These are phyloP conservation scores for Fregetta grallaria DNA, from an alignment of 2,113 vertebrate genomes.

Conservation along the genomic window DNA sequence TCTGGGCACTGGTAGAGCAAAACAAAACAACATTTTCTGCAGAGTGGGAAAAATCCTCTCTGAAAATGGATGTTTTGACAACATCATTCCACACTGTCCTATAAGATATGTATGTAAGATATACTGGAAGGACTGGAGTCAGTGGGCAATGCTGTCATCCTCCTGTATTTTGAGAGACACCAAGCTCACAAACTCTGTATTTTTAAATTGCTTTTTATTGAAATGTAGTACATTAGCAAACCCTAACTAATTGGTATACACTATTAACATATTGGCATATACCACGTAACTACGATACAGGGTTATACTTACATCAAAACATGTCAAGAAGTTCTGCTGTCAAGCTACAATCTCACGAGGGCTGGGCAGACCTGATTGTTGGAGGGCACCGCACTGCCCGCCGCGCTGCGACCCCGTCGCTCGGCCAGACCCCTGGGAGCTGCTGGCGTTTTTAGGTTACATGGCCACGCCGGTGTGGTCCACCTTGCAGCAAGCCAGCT, in stretches of 20 bases:
- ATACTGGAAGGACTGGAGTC: not conserved
- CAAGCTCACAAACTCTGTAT: not conserved
- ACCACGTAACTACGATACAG: conserved; percentile 68
- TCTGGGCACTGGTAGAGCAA: not conserved
- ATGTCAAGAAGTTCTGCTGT: conserved; percentile 50
- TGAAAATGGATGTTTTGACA: not conserved
- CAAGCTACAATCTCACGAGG: conserved; percentile 47
- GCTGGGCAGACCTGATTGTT: not conserved
- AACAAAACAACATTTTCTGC: not conserved
- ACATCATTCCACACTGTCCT: not conserved
- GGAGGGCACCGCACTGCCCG: not conserved
- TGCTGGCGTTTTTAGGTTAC: not conserved
- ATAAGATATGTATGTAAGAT: not conserved
- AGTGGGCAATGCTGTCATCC: not conserved
- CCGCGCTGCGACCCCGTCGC: not conserved
- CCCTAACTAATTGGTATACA: conserved; percentile 67
- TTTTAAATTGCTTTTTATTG: conserved; percentile 79
- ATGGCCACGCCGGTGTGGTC: not conserved
- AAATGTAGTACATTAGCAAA: conserved; percentile 79
- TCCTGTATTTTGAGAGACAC: not conserved
- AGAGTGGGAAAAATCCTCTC: not conserved
- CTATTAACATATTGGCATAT: conserved; percentile 64
- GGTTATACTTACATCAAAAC: conserved; percentile 73
- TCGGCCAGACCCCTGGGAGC: not conserved
- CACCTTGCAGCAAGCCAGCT: conserved; percentile 1